These are phyloP conservation scores for Electrona antarctica DNA, from an alignment of 2,113 vertebrate species.

Conservation along the genomic window DNA sequence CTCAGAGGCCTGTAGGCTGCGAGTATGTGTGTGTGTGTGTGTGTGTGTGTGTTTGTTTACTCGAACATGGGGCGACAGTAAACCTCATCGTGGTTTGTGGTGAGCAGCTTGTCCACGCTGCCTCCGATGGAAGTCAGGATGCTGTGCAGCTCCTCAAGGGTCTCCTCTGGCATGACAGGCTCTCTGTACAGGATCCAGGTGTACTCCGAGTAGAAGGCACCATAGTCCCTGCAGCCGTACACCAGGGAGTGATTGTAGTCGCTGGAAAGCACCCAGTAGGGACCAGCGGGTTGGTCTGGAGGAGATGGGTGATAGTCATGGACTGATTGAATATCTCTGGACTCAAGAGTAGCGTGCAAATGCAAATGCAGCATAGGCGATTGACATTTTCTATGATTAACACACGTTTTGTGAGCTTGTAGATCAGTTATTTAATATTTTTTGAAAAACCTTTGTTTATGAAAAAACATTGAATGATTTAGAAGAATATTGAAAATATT, in stretches of 20 bases:
- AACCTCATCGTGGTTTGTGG: conserved; percentile 73
- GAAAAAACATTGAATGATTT: too few relatives aligned
- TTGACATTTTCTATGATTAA: too few relatives aligned
- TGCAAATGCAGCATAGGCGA: background rate
- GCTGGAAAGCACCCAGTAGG: conserved; percentile 86
- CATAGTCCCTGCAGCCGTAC: conserved; percentile 83
- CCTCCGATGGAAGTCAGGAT: conserved; percentile 79
- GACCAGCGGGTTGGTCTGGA: conserved; percentile 76
- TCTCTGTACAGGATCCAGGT: conserved; percentile 86
- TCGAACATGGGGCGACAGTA: conserved; percentile 71
- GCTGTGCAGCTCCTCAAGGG: conserved; percentile 74
- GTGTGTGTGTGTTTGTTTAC: conserved; percentile 15
- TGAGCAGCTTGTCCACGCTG: conserved; percentile 67
- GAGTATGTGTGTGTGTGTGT: too few relatives aligned
- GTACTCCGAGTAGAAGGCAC: conserved; percentile 74
- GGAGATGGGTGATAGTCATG: background rate
- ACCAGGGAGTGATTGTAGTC: conserved; percentile 87
- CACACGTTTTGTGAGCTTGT: too few relatives aligned
- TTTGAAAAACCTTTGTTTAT: too few relatives aligned
- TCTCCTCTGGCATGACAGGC: conserved; percentile 78
- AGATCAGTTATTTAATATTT: too few relatives aligned
- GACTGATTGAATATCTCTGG: background rate
- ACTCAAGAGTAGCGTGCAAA: background rate
- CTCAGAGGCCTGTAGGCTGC: background rate
- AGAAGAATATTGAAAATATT: too few relatives aligned